These are phyloP conservation scores for Leucophora obtusa DNA, from an alignment of 2,888 invertebrate species.

Conservation along the genomic window DNA sequence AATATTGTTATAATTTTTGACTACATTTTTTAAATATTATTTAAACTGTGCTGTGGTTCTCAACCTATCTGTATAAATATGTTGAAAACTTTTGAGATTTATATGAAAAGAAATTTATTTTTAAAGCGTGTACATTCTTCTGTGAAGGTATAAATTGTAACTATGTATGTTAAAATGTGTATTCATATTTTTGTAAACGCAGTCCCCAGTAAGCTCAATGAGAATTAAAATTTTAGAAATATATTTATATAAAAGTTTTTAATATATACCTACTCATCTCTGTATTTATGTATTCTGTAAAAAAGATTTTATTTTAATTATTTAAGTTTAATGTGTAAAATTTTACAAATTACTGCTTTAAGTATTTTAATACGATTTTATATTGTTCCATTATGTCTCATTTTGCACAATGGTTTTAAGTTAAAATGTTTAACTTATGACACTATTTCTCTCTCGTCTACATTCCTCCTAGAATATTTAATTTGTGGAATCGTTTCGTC, in stretches of 20 bases:
- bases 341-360: background rate
- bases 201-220: constrained; percentile 46
- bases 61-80: constrained; percentile 35
- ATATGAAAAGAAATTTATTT: background rate
- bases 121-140: constrained; percentile 24
- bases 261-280: constrained; percentile 9
- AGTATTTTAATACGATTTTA: background rate
- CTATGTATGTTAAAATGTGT: constrained; percentile 14
- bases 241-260: background rate
- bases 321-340: background rate
- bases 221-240: constrained; percentile 24
- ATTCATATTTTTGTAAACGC: constrained; percentile 40
- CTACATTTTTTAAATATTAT: constrained; percentile 29
- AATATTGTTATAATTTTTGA: constrained; percentile 43
- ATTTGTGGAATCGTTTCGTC: constrained; percentile 42
- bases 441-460: background rate
- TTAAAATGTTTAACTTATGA: background rate
- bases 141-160: constrained; percentile 31
- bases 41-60: constrained; percentile 44
- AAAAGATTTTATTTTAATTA: constrained; percentile 8
- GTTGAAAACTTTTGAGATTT: constrained; percentile 27
- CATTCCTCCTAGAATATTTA: constrained; percentile 36
- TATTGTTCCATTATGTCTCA: constrained; percentile 6
- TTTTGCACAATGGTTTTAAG: constrained; percentile 14
- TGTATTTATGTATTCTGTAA: background rate